Percentiles rank a stretch among this genome's conserved stretches.
Conservation (phyloP, 2,797 vertebrate species). For the Benthosema pterotum region DNA sequence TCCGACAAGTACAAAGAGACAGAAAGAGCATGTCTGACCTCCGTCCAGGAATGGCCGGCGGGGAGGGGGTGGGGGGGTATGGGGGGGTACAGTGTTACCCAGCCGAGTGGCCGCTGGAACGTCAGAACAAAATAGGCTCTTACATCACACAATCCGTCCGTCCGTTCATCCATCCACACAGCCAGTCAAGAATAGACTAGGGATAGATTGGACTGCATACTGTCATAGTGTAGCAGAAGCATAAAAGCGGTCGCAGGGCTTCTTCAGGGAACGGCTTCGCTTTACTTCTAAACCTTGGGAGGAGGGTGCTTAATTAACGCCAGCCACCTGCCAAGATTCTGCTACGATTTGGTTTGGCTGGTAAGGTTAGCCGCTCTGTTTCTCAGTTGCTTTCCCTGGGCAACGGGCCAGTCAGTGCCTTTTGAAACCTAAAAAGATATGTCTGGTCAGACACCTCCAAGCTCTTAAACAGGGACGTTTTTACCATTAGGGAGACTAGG, state of each 20-base stretch:
- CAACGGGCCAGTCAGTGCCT: no score
- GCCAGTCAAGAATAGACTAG: constrained; percentile 78
- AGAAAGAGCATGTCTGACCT: constrained; percentile 36
- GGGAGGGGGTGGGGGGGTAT: constrained; percentile 29
- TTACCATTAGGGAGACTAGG: no score
- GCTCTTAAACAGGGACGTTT: no score
- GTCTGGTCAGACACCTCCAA: no score
- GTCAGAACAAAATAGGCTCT: constrained; percentile 75
- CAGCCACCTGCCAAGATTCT: no score
- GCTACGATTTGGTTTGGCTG: no score
- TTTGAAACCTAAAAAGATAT: no score
- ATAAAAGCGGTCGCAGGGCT: neutral
- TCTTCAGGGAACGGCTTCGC: constrained; percentile 9
- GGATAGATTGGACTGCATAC: constrained; percentile 50
- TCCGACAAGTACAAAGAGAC: neutral
- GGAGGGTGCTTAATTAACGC: neutral
- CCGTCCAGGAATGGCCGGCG: constrained; percentile 48
- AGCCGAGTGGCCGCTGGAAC: constrained; percentile 51
- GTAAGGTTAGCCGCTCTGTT: no score
- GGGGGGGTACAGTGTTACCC: constrained; percentile 37
- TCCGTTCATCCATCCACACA: constrained; percentile 27
- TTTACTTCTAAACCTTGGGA: constrained; percentile 12
- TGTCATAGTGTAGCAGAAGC: constrained; percentile 51
- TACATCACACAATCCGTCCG: constrained; percentile 71
- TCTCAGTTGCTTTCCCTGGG: no score